phyloP scores from a whole-genome alignment of 2,888 invertebrate species.

The Carpatolechia fugitivella region DNA sequence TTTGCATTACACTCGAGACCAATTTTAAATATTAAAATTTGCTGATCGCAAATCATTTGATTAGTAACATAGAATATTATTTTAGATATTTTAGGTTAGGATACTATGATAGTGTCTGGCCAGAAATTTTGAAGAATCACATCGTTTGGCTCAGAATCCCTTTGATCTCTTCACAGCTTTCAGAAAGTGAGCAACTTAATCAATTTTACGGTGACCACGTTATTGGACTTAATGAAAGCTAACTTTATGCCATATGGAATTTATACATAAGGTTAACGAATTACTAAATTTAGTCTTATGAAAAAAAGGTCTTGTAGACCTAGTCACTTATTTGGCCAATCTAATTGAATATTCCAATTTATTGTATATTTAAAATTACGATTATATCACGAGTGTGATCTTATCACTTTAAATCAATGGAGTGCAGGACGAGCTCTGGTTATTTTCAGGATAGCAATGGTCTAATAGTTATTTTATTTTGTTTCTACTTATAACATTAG shows the following conservation, averaged over 20 bases:
- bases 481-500: constrained; percentile 74
- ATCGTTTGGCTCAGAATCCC: constrained; percentile 78
- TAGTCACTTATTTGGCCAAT: constrained; percentile 79
- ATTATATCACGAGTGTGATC: constrained; percentile 65
- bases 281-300: constrained; percentile 78
- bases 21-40: constrained; percentile 73
- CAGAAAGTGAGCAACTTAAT: constrained; percentile 77
- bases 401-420: constrained; percentile 70
- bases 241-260: constrained; percentile 80
- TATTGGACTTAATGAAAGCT: constrained; percentile 77
- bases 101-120: constrained; percentile 79
- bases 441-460: constrained; percentile 78
- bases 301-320: constrained; percentile 73
- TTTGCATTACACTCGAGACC: constrained; percentile 72
- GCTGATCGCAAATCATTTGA: constrained; percentile 69
- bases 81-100: constrained; percentile 79
- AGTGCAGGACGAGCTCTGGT: constrained; percentile 75
- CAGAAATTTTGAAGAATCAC: constrained; percentile 78
- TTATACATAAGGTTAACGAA: constrained; percentile 79
- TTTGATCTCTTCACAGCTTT: constrained; percentile 80
- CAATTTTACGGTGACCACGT: constrained; percentile 68
- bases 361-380: constrained; percentile 74
- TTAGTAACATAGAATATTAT: constrained; percentile 75
- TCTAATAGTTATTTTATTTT: constrained; percentile 74
- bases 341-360: constrained; percentile 77